Base-by-base conservation (phyloP, 2,888 invertebrate genomes). In the Myathropa florea region DNA sequence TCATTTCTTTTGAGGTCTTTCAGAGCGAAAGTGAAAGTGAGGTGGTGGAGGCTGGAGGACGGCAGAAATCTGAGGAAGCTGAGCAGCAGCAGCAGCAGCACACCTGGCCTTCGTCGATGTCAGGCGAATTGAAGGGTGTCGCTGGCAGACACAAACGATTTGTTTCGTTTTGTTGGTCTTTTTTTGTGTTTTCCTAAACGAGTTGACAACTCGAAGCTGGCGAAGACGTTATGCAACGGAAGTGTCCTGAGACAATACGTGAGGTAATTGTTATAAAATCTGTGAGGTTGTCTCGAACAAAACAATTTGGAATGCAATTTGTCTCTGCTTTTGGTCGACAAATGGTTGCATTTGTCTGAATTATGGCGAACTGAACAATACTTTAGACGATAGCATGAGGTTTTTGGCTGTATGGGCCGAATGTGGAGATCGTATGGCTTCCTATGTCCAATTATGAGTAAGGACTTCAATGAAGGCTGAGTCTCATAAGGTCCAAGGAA, bases 21-120 rank as follows among this genome's bases (percentile, higher is more conserved):
- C 28, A 23, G n/a, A 61, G 26, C 21, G 21, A 77, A 77, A 77
- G 77, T 77, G 77, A 77, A 68, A 77, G 77, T 36, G n/a, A n/a
- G n/a, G n/a, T n/a, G n/a, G n/a, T n/a, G n/a, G n/a, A n/a, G n/a
- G 57, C 21, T 2, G 28, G 23, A 24, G 60, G n/a, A 24, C 30
- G 26, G 18, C 23, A 12, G 39, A 23, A 39, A 36, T 24, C 67
- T n/a, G 53, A 53, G 33, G 9, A 18, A 68, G 26, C 53, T 46
- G 28, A 36, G 55, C 33, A 18, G 46, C 46, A 46, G 61, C 36
- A 36, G 55, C 33, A 18, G 46, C 46, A 46, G 61, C 36, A 10
- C 68, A 68, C 61, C 68, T 77, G 77, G 68, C 61, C 61, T 68
- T 68, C 77, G 53, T 14, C 21, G 26, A 26, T 68, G 60, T 53